These are phyloP conservation scores for Selene dorsalis DNA, from an alignment of 2,797 vertebrate genomes.

Conservation along the genomic window DNA sequence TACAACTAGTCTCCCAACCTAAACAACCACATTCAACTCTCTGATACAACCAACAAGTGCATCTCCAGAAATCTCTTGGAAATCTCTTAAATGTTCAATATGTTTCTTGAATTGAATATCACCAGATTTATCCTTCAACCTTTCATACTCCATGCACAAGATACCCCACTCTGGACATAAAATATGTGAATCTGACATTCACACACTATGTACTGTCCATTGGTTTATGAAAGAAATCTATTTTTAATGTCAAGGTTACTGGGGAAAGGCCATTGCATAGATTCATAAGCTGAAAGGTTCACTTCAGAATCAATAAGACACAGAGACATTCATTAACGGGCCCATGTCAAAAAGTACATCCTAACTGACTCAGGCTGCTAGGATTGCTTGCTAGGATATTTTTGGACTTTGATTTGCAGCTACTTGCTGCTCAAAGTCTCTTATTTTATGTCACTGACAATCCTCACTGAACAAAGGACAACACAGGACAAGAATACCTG, in stretches of 20 bases:
- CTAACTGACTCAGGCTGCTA: not conserved
- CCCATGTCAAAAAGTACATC: constrained; percentile 1
- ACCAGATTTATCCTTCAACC: not conserved
- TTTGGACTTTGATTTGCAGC: not conserved
- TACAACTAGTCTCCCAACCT: not conserved
- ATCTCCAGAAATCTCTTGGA: not conserved
- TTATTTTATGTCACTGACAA: constrained; percentile 15
- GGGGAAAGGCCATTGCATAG: not conserved
- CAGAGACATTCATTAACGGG: constrained; percentile 14
- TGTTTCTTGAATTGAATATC: not conserved
- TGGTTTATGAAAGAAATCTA: not conserved
- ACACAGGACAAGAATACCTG: not conserved
- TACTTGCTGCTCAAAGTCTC: constrained; percentile 41
- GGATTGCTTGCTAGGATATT: constrained; percentile 23
- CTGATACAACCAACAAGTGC: not conserved
- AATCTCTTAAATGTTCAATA: not conserved
- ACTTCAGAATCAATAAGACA: not conserved
- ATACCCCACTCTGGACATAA: not conserved
- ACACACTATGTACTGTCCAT: not conserved
- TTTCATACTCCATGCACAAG: not conserved
- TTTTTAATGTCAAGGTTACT: not conserved
- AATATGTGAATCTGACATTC: not conserved
- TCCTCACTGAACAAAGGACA: not conserved
- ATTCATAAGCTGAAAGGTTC: not conserved
- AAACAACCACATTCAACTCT: not conserved